Base-by-base conservation (phyloP, 2,888 invertebrate genomes). In the Protonemura montana region DNA sequence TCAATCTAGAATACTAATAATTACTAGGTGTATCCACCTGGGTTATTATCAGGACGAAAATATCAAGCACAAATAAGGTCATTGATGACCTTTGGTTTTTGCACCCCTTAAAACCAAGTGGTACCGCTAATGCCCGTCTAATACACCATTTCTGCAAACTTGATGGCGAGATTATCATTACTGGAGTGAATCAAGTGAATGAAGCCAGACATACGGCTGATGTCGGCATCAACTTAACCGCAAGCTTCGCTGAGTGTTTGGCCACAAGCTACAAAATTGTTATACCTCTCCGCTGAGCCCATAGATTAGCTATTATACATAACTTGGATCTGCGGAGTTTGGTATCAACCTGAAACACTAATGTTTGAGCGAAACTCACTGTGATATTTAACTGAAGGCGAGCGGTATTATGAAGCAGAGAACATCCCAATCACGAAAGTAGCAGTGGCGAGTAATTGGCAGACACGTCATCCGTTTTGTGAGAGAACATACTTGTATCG, bases 191-290 rank as follows among this genome's bases (percentile, higher is more conserved):
- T 59, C 59, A 59, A 59, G 59, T 21, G 59, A 13, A 59, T 59
- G 81, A 81, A 81, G 81, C 81, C 81, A 81, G n/a, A 29, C 30
- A n/a, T 81, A 16, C 29, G 21, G 30, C 28, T 81, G 81, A 81
- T 81, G 81, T 81, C 81, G 30, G 81, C 29, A 30, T 59, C 1
- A 59, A 59, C 59, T 7, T 59, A 3, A 59, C 59, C 59, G 21
- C 59, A 59, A 59, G 59, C 59, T 21, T 21, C 59, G 59, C 59
- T 59, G 59, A 59, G 59, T 59, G 59, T 59, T 13, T 59, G 59
- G 59, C 59, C 59, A 21, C 59, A 59, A 59, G 59, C 59, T 59
- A 59, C 59, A 59, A 59, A 59, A 59, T 59, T 59, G 59, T 59
- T 59, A 59, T 21, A 59, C 59, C 59, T 59, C 59, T 2, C 13